These are phyloP conservation scores for Macrostomum lignano DNA, from an alignment of 1,140 invertebrate species.

Conservation along the genomic window DNA sequence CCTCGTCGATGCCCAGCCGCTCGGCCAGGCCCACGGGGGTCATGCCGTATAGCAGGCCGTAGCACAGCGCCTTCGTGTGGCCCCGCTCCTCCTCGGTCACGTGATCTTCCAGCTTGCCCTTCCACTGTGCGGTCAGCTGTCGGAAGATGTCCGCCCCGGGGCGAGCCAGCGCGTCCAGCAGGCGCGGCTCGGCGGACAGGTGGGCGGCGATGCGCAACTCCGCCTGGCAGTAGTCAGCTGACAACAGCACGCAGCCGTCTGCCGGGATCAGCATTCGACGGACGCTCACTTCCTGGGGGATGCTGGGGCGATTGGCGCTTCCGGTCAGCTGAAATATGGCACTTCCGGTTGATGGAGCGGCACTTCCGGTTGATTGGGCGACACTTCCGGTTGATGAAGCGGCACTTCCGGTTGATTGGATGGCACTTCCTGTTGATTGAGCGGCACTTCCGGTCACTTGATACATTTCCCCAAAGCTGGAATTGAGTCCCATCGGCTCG, in stretches of 20 bases:
- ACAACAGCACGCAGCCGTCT: constrained; percentile 35
- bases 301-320: too few species aligned
- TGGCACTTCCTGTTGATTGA: too few species aligned
- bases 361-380: too few species aligned
- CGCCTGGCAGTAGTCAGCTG: constrained; percentile 69
- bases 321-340: too few species aligned
- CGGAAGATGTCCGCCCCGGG: constrained; percentile 56
- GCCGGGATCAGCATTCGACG: too few species aligned
- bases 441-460: too few species aligned
- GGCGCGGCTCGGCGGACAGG: constrained; percentile 44
- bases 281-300: too few species aligned
- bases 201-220: constrained; percentile 71
- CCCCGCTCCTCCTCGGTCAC: constrained; percentile 45
- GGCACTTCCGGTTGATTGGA: too few species aligned
- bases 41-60: constrained; percentile 94
- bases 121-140: constrained; percentile 52
- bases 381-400: too few species aligned
- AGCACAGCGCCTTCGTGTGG: constrained; percentile 60
- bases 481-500: too few species aligned
- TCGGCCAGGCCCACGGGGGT: constrained; percentile 53
- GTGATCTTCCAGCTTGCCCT: constrained; percentile 33
- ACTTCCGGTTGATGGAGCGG: too few species aligned
- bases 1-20: constrained; percentile 44
- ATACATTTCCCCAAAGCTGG: too few species aligned
- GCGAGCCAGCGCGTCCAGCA: constrained; percentile 40